phyloP scores from a whole-genome alignment of 2,888 invertebrate species.

The Oscheius sp. region DNA sequence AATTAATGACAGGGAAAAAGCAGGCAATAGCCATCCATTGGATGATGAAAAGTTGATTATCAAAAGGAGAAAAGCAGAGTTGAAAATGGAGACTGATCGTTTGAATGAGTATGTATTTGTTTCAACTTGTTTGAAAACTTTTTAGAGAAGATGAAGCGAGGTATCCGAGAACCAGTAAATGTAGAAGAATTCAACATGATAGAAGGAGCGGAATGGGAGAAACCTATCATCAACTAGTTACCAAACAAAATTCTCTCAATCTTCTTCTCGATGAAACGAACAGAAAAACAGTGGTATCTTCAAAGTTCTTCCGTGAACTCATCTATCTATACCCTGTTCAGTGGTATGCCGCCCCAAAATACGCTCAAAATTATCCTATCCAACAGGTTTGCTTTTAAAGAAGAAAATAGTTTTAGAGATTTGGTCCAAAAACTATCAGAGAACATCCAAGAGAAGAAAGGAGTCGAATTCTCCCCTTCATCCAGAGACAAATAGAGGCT shows the following conservation, averaged over 20 bases:
- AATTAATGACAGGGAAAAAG: neutral
- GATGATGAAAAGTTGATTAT: neutral
- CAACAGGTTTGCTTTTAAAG: too few species aligned
- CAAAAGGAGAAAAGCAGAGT: neutral
- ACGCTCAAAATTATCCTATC: too few species aligned
- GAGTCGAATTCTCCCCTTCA: neutral
- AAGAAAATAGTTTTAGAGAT: too few species aligned
- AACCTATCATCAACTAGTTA: too few species aligned
- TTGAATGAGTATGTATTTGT: neutral
- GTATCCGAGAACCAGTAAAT: neutral
- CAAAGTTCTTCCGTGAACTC: neutral
- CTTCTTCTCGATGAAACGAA: slow-evolving; percentile 3
- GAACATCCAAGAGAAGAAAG: too few species aligned
- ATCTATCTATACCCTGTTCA: neutral
- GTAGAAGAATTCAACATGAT: neutral
- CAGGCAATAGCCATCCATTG: neutral
- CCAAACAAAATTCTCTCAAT: neutral
- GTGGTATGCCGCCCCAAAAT: slow-evolving; percentile 1
- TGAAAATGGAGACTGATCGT: neutral
- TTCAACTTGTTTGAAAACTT: neutral
- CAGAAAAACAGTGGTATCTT: neutral
- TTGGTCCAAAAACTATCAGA: too few species aligned
- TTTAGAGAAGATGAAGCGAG: neutral
- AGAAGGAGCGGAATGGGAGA: too few species aligned
- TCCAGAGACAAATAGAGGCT: neutral